Percentiles rank a stretch among this genome's conserved stretches.
Evolutionary conservation across 2,888 invertebrate genomes (phyloP).

Genomic region (Lasioglossum zephyrum): DNA sequence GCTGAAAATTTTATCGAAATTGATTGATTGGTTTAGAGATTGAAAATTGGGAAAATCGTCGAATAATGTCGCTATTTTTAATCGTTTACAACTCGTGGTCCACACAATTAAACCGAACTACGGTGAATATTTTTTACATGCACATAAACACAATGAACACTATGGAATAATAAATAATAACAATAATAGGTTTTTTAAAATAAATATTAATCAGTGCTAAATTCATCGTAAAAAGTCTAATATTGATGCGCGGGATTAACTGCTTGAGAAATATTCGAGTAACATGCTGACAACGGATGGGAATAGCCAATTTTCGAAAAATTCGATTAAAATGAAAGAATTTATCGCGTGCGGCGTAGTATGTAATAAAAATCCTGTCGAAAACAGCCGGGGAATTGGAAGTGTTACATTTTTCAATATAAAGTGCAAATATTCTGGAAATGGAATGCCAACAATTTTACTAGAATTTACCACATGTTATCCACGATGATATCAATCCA

Average conservation of each 20-base stretch:
- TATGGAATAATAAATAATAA: too few species aligned
- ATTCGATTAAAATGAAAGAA: conserved; percentile 42
- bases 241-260: background rate
- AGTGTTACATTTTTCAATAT: conserved; percentile 23
- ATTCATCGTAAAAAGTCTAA: background rate
- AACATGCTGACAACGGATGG: background rate
- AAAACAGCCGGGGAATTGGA: background rate
- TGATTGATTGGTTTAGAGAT: too few species aligned
- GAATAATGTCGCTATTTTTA: too few species aligned
- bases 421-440: background rate
- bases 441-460: conserved; percentile 24
- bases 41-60: too few species aligned
- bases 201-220: background rate
- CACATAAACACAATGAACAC: too few species aligned
- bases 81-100: too few species aligned
- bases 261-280: conserved; percentile 13
- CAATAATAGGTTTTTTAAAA: too few species aligned
- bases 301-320: conserved; percentile 17
- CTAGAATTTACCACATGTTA: background rate
- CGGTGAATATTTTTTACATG: too few species aligned
- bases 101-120: too few species aligned
- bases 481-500: background rate
- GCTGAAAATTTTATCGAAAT: too few species aligned
- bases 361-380: conserved; percentile 27
- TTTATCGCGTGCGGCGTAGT: conserved; percentile 36